phyloP scores from a whole-genome alignment of 2,113 vertebrate species.

The Anarhynchus alexandrinus region DNA sequence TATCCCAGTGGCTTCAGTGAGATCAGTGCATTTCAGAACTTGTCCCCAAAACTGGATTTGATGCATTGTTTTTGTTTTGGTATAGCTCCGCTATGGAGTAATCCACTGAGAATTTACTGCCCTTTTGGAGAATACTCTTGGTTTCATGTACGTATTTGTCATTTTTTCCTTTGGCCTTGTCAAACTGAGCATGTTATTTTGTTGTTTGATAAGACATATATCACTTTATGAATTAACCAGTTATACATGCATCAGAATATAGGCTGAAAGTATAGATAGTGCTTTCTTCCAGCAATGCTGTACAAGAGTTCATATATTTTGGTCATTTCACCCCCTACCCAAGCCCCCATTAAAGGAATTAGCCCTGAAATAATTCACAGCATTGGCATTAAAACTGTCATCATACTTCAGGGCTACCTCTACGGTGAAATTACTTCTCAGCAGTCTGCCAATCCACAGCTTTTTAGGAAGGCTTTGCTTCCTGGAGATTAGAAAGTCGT shows the following conservation, averaged over 20 bases:
- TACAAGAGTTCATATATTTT: background rate
- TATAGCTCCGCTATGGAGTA: background rate
- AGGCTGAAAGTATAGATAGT: background rate
- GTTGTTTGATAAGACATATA: constrained; percentile 30
- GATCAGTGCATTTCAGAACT: constrained; percentile 21
- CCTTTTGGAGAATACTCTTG: constrained; percentile 7
- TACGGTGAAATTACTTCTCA: background rate
- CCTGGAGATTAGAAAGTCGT: background rate
- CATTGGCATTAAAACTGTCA: background rate
- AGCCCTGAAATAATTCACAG: background rate
- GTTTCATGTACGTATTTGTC: background rate
- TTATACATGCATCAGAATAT: constrained; percentile 7
- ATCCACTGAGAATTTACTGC: constrained; percentile 4
- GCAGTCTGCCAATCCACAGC: background rate
- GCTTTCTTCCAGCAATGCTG: background rate
- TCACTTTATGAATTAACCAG: constrained; percentile 42
- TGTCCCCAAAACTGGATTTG: background rate
- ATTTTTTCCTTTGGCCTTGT: constrained; percentile 29
- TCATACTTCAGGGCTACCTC: background rate
- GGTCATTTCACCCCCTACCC: background rate
- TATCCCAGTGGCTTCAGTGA: background rate
- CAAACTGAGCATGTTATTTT: constrained; percentile 27
- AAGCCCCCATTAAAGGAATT: background rate
- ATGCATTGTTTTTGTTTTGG: constrained; percentile 16
- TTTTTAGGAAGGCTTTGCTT: background rate